These are phyloP conservation scores for Sycophaga agraensis DNA, from an alignment of 1,140 invertebrate species.

Conservation along the genomic window DNA sequence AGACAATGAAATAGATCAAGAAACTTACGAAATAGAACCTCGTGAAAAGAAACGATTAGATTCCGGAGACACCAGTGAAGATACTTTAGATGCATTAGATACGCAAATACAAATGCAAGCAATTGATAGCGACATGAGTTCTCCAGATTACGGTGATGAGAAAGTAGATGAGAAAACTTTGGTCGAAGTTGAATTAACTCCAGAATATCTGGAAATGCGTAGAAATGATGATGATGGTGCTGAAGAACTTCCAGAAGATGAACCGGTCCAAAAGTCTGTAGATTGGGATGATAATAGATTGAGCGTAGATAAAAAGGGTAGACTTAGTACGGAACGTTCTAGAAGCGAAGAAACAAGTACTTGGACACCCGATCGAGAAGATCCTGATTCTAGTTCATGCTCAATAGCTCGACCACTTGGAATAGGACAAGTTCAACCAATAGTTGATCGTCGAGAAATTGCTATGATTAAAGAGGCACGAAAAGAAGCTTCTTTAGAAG, in stretches of 20 bases:
- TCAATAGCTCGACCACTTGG: constrained; percentile 75
- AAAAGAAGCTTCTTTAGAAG: constrained; percentile 46
- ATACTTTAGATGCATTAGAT: constrained; percentile 53
- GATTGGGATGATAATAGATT: constrained; percentile 38
- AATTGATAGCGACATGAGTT: constrained; percentile 50
- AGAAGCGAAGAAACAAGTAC: constrained; percentile 54
- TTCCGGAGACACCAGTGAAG: constrained; percentile 51
- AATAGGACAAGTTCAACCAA: constrained; percentile 65
- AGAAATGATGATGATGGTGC: constrained; percentile 47
- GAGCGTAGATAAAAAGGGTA: constrained; percentile 47
- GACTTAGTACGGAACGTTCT: constrained; percentile 51
- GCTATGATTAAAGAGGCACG: constrained; percentile 44
- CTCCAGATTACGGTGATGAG: constrained; percentile 52
- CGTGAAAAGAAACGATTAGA: constrained; percentile 45
- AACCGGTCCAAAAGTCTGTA: constrained; percentile 33
- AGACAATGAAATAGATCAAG: constrained; percentile 40
- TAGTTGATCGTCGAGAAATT: constrained; percentile 51
- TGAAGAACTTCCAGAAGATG: constrained; percentile 54
- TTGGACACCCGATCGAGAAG: constrained; percentile 61
- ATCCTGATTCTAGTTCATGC: constrained; percentile 77
- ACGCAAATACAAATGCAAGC: constrained; percentile 51
- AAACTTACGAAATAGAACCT: constrained; percentile 42
- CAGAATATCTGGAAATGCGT: constrained; percentile 54
- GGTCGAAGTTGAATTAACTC: constrained; percentile 53
- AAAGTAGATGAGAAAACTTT: constrained; percentile 55